Percentiles rank a stretch among this genome's conserved stretches.
Evolutionary conservation across 2,797 vertebrate genomes (phyloP).

Genomic region (Gobio occitaniae): DNA sequence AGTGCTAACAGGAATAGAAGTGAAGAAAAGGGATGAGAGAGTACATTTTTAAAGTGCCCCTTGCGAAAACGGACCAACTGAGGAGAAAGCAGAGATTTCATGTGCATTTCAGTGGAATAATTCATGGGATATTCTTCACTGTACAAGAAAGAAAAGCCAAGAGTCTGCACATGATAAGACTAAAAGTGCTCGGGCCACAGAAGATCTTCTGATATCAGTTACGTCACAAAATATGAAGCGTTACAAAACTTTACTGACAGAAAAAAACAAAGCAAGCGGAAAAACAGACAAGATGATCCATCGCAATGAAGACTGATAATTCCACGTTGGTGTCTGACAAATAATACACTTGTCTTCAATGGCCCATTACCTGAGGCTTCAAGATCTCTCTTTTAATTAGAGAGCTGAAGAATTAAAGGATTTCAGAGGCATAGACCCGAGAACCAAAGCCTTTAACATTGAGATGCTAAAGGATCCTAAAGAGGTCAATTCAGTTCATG

Average conservation of each 20-base stretch:
- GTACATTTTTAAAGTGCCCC: neutral
- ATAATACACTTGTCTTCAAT: neutral
- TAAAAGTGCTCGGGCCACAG: neutral
- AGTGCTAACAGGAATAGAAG: neutral
- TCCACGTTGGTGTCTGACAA: neutral
- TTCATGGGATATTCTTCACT: neutral
- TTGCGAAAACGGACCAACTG: neutral
- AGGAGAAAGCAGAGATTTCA: neutral
- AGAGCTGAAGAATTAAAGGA: slow-evolving; percentile 39
- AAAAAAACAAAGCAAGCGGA: neutral
- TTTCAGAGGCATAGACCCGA: slow-evolving; percentile 2
- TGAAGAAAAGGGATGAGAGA: neutral
- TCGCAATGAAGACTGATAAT: neutral
- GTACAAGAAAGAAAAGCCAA: neutral
- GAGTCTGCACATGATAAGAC: neutral
- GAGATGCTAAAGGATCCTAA: slow-evolving; percentile 28
- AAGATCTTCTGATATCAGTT: neutral
- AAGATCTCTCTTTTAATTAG: slow-evolving; percentile 27
- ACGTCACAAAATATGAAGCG: neutral
- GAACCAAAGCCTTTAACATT: slow-evolving; percentile 1
- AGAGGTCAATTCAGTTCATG: slow-evolving; percentile 20
- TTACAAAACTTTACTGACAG: too few species aligned
- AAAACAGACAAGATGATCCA: neutral
- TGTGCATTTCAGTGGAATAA: neutral
- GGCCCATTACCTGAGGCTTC: slow-evolving; percentile 8